Evolutionary conservation across 2,888 invertebrate species (phyloP), one percentile per base, ranked within the genome.

Genomic region (Troglohyphantes excavatus): DNA sequence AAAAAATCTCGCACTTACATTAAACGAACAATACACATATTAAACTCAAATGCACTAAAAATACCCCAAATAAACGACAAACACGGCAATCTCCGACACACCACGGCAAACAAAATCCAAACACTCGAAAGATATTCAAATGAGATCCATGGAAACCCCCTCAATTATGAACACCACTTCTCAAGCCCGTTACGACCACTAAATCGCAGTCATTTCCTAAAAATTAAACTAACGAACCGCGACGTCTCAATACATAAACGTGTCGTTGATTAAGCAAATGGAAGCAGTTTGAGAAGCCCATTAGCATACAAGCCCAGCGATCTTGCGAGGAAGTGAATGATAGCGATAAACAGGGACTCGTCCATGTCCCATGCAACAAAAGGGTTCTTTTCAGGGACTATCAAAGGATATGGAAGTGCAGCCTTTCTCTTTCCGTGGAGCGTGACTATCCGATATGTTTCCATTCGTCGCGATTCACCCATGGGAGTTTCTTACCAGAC

Each of bases 191-290:
- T 39, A 39, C 39, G 13, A 21, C 29, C 59, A 19, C 23, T 53
- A 72, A 75, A 59, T 53, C 53, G 75, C 75, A 33, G 75, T 9
- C 61, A 21, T 33, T 61, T 61, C 29, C 33, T 19, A 75, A 75
- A 75, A 61, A 59, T 75, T n/a, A 61, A 61, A 53, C n/a, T 61
- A 75, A 59, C 43, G 75, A 59, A 61, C 17, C 61, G 29, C 61
- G 59, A 61, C 33, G 17, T 29, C 19, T 75, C 33, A 59, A 75
- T 61, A 75, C 75, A 75, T 29, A 75, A 75, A 26, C 75, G 75
- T 33, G 75, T 59, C 53, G 59, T 75, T 75, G 75, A 75, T 75
- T 33, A 75, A 75, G 75, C 53, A 75, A 75, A 75, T 75, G 61
- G 61, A 75, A 75, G 27, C 75, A 61, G 61, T 75, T 75, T 61